Evolutionary conservation across 2,797 vertebrate species (phyloP), one percentile per base, ranked within the genome.

Genomic region (Scleropages formosus): DNA sequence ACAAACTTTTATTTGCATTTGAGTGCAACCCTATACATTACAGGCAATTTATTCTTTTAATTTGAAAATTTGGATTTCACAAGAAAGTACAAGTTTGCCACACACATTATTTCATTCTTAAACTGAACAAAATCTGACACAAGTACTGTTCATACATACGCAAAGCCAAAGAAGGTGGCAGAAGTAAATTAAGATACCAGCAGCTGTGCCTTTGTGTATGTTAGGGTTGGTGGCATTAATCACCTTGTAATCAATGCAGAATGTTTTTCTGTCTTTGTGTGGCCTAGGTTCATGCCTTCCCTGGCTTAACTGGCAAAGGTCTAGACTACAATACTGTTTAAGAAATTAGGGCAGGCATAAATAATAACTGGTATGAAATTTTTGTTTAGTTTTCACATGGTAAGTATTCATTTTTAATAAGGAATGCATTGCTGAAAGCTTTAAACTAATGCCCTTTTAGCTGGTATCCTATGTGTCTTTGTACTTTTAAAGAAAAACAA

Each of bases 81-180:
- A 63, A 15, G 60, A 24, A 75, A n/a, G 15, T n/a, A 56, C 46
- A 61, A 58, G 22, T 46, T 53, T 66, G 67, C 56, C 63, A 67
- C 18, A 18, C 20, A 47, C 79, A 80, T 77, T 80, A 76, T 80
- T 84, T 76, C 75, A 78, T 58, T 76, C 63, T 74, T 62, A 79
- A 78, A 67, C 76, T 74, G 16, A 64, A 73, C 58, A 15, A 53
- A 66, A 67, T 26, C 12, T 51, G 22, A 26, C 46, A 26, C 47
- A 67, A 27, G 78, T 73, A 78, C 79, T 83, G 78, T 76, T 82
- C 79, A 76, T 80, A 44, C 53, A 79, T 80, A 82, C 87, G 68
- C 83, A 74, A 82, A 78, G 79, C 72, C 13, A 75, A 75, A 77
- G 69, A 74, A 78, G 78, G 51, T 77, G 20, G 73, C 67, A 59